Evolutionary conservation across 2,888 invertebrate species (phyloP).

Genomic region (Pteria penguin): DNA sequence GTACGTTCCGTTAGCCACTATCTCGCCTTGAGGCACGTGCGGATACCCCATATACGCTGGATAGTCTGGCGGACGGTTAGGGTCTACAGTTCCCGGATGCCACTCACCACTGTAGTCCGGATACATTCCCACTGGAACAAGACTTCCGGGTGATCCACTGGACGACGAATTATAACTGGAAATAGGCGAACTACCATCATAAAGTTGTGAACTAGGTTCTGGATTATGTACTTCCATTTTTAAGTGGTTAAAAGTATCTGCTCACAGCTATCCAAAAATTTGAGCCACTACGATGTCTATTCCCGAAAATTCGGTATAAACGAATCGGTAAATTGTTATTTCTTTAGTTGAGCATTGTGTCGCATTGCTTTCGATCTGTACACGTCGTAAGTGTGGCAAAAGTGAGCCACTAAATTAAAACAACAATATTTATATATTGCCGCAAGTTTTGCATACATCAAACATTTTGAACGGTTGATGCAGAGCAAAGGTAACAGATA

Average conservation of each 20-base stretch:
- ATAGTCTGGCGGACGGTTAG: conserved; percentile 33
- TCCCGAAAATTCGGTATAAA: too few relatives aligned
- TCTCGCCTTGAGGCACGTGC: conserved; percentile 44
- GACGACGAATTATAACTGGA: conserved; percentile 11
- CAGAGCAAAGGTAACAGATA: conserved; percentile 6
- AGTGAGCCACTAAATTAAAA: neutral
- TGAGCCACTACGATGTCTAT: neutral
- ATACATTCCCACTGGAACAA: conserved; percentile 23
- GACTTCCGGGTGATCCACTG: conserved; percentile 4
- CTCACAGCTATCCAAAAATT: neutral
- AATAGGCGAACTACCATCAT: neutral
- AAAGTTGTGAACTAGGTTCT: conserved; percentile 13
- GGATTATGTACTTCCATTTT: conserved; percentile 1
- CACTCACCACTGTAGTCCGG: conserved; percentile 30
- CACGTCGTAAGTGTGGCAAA: neutral
- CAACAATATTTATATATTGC: neutral
- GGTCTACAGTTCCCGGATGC: conserved; percentile 16
- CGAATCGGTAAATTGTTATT: neutral
- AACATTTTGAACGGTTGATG: neutral
- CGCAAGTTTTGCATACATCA: conserved; percentile 7
- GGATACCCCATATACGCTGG: conserved; percentile 52
- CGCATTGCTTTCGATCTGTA: neutral
- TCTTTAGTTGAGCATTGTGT: neutral
- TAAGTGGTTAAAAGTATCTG: neutral
- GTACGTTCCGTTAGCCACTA: conserved; percentile 23